These are phyloP conservation scores for Sabatieria punctata DNA, from an alignment of 2,888 invertebrate genomes.

Conservation along the genomic window DNA sequence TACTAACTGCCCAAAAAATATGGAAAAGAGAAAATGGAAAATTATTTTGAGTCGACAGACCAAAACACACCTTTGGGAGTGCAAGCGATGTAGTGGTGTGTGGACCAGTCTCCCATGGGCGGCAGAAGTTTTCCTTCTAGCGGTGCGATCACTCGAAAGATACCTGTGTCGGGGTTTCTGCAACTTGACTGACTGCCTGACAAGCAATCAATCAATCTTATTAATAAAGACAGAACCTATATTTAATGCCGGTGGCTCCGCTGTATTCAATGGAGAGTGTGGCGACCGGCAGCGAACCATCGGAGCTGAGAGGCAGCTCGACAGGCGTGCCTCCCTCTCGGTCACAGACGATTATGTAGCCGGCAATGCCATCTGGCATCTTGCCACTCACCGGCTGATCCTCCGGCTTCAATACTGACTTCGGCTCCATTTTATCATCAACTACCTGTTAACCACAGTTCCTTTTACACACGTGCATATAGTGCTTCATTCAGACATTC, in stretches of 20 bases:
- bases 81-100: slow-evolving; percentile 3
- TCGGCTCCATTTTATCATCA: no score
- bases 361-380: no score
- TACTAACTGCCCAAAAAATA: no score
- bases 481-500: no score
- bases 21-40: no score
- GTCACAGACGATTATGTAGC: no score
- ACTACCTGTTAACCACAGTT: no score
- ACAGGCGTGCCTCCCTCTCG: no score
- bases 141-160: slow-evolving; percentile 1
- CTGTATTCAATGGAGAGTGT: slow-evolving; percentile 4
- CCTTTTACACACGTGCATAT: no score
- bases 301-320: background rate
- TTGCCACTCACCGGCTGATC: no score
- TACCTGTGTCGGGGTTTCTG: slow-evolving; percentile 5
- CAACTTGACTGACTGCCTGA: background rate
- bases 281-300: background rate
- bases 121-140: background rate
- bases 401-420: no score
- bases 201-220: background rate
- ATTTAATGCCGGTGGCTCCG: slow-evolving; percentile 3
- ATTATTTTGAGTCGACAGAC: no score
- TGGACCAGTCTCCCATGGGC: background rate
- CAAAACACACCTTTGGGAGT: background rate
- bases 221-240: background rate